Evolutionary conservation across 2,113 vertebrate genomes (phyloP).

Genomic region (Silurus glanis): DNA sequence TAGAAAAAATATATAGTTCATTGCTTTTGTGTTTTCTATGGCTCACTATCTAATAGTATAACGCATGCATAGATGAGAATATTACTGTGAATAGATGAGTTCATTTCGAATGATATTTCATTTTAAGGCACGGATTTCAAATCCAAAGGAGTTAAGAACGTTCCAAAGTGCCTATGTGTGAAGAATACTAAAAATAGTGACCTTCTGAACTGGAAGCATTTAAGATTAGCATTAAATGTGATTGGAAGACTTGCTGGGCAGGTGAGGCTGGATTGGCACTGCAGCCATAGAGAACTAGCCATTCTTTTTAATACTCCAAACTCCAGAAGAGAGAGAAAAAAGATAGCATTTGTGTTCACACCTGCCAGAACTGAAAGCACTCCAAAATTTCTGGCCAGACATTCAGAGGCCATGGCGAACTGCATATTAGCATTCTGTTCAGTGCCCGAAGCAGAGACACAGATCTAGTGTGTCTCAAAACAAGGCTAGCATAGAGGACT

Average conservation of each 20-base stretch:
- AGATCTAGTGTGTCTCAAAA: slow-evolving; percentile 50
- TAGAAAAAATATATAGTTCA: not conserved
- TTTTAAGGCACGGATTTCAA: not conserved
- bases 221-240: not conserved
- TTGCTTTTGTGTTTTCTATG: not conserved
- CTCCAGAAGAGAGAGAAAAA: slow-evolving; percentile 9
- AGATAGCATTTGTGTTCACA: slow-evolving; percentile 59
- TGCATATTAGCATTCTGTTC: slow-evolving; percentile 68
- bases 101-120: not conserved
- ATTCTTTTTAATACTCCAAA: not conserved
- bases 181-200: not conserved
- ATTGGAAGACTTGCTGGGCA: not conserved
- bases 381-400: slow-evolving; percentile 56
- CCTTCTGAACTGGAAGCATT: not conserved
- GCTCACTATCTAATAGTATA: not conserved
- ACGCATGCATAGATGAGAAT: not conserved
- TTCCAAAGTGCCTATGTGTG: not conserved
- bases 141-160: slow-evolving; percentile 5
- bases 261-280: not conserved
- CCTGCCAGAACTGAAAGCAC: slow-evolving; percentile 68
- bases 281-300: not conserved
- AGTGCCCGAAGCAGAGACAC: slow-evolving; percentile 35
- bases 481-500: slow-evolving; percentile 29
- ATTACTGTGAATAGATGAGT: not conserved
- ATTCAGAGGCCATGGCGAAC: slow-evolving; percentile 54